Evolutionary conservation across 2,113 vertebrate species (phyloP), one percentile per base, ranked within the genome.

Genomic region (Thomomys bottae): DNA sequence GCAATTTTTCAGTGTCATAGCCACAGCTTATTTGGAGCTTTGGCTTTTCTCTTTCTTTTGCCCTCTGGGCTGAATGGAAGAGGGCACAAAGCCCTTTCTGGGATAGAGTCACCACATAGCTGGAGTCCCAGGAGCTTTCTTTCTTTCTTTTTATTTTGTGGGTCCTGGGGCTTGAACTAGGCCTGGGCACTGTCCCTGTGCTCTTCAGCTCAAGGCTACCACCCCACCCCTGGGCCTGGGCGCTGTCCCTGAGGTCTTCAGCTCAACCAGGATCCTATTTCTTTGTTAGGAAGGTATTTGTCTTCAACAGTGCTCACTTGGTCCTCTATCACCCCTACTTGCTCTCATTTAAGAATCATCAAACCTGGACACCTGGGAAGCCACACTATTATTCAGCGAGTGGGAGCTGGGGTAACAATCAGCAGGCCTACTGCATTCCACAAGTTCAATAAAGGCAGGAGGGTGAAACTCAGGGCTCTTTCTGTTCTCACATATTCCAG

Each of bases 81-180:
- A n/a, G 28, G 64, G 8, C 8, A 3, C 28, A 75, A n/a, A 93
- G 23, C 12, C 24, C 70, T 57, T 26, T 30, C 59, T 57, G 26
- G 2, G 64, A 10, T 5, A 2, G 4, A n/a, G 30, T 3, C 17
- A 24, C 59, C 18, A 0, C n/a, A 49, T 32, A 8, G 40, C 24
- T 3, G 42, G 18, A 61, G 78, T 34, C 63, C 17, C 30, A 14
- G 12, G 64, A 21, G 49, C 14, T 20, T 3, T 2, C 18, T 54
- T 54, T 15, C 49, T 32, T n/a, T n/a, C n/a, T n/a, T n/a, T n/a
- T n/a, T n/a, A n/a, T n/a, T n/a, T n/a, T n/a, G n/a, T n/a, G n/a
- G n/a, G n/a, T n/a, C n/a, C n/a, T n/a, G n/a, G n/a, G n/a, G n/a
- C n/a, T n/a, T n/a, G n/a, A n/a, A n/a, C n/a, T n/a, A n/a, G n/a